These are phyloP conservation scores for Hippocampus mohnikei DNA, from an alignment of 2,113 vertebrate genomes.

Conservation along the genomic window DNA sequence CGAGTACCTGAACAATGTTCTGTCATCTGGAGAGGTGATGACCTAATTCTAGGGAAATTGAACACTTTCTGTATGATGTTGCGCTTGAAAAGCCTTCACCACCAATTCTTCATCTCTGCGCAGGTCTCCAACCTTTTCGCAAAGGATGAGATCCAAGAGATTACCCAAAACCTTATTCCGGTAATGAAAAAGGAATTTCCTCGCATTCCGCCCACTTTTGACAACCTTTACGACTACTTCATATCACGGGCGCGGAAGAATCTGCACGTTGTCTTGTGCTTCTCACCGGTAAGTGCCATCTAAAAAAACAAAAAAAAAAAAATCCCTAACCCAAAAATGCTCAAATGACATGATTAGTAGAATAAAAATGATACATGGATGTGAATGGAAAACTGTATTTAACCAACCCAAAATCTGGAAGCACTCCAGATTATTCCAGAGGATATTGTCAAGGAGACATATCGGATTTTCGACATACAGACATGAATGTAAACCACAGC, in stretches of 20 bases:
- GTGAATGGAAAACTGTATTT: background rate
- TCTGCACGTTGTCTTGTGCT: slow-evolving; percentile 79
- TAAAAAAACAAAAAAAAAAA: background rate
- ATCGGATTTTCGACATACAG: too few relatives aligned
- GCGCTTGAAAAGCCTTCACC: background rate
- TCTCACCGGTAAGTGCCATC: slow-evolving; percentile 68
- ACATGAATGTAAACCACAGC: background rate
- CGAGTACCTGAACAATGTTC: slow-evolving; percentile 80
- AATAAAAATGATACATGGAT: background rate
- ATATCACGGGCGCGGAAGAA: slow-evolving; percentile 74
- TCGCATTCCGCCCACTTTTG: slow-evolving; percentile 63
- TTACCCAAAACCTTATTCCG: slow-evolving; percentile 73
- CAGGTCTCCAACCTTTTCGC: slow-evolving; percentile 79
- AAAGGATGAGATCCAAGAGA: slow-evolving; percentile 77
- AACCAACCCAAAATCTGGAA: too few relatives aligned
- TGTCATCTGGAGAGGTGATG: slow-evolving; percentile 76
- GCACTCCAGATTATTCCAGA: too few relatives aligned
- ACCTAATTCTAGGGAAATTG: background rate
- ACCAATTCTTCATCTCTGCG: background rate
- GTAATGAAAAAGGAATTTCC: slow-evolving; percentile 79
- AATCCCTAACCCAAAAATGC: background rate
- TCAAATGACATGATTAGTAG: background rate
- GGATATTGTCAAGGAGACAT: too few relatives aligned
- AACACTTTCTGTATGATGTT: background rate
- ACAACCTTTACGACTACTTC: slow-evolving; percentile 82